These are phyloP conservation scores for Amazona ochrocephala DNA, from an alignment of 2,797 vertebrate species.

Conservation along the genomic window DNA sequence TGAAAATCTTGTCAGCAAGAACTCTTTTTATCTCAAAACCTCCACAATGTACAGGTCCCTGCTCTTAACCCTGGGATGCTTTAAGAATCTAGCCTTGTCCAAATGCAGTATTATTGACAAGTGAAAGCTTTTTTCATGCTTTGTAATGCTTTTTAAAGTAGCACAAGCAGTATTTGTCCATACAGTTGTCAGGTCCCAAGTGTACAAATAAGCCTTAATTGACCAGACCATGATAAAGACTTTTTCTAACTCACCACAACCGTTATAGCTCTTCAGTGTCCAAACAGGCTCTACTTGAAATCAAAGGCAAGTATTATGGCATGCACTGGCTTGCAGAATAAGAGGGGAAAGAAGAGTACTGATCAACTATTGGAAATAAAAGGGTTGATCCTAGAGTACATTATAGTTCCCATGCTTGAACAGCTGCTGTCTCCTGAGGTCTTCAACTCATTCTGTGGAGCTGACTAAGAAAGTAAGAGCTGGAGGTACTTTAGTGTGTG, in stretches of 20 bases:
- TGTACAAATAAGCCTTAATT: background rate
- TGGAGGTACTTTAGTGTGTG: background rate
- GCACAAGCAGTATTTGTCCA: background rate
- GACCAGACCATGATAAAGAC: background rate
- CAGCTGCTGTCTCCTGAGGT: background rate
- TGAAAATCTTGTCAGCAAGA: slow-evolving; percentile 2
- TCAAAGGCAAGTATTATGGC: background rate
- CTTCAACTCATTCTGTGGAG: background rate
- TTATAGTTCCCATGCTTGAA: background rate
- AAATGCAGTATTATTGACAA: background rate
- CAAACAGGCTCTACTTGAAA: background rate
- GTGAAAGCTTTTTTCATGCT: background rate
- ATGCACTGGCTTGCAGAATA: background rate
- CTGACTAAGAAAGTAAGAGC: background rate
- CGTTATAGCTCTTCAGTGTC: background rate
- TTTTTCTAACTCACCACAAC: background rate
- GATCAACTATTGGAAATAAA: background rate
- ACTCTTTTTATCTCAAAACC: background rate
- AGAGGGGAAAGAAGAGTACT: background rate
- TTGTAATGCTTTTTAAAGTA: background rate
- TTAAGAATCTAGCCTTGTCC: background rate
- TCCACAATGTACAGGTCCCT: background rate
- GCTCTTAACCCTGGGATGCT: background rate
- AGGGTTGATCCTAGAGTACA: background rate
- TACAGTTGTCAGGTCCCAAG: background rate